Evolutionary conservation across 2,113 vertebrate species (phyloP).

Genomic region (Catharus fuscescens): DNA sequence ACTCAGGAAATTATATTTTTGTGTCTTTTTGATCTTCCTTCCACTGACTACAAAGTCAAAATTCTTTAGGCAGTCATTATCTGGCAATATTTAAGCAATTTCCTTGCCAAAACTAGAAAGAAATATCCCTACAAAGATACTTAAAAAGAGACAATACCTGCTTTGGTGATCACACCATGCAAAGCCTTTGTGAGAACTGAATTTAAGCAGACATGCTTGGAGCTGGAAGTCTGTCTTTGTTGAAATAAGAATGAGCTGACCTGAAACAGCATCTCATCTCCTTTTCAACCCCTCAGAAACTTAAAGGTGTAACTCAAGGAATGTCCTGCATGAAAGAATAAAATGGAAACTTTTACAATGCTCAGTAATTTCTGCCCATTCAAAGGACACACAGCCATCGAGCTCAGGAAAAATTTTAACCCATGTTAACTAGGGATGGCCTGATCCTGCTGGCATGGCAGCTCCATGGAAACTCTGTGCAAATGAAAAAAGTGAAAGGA

Average conservation of each 20-base stretch:
- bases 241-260: conserved; percentile 29
- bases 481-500: neutral
- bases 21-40: neutral
- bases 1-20: neutral
- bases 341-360: neutral
- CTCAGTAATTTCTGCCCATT: neutral
- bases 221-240: conserved; percentile 34
- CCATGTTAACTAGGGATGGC: neutral
- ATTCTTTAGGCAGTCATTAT: conserved; percentile 2
- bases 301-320: conserved; percentile 1
- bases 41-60: neutral
- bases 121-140: neutral
- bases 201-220: conserved; percentile 16
- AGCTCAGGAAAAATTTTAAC: neutral
- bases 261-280: neutral
- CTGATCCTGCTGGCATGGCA: neutral
- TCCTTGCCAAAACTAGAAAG: conserved; percentile 34
- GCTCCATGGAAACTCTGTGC: neutral
- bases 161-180: conserved; percentile 5
- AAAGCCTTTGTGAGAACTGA: conserved; percentile 40
- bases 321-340: neutral
- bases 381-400: neutral
- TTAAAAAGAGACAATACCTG: conserved; percentile 51
- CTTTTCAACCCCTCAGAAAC: neutral
- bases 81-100: conserved; percentile 15